Evolutionary conservation across 2,797 vertebrate species (phyloP).

Genomic region (Chiloscyllium punctatum): DNA sequence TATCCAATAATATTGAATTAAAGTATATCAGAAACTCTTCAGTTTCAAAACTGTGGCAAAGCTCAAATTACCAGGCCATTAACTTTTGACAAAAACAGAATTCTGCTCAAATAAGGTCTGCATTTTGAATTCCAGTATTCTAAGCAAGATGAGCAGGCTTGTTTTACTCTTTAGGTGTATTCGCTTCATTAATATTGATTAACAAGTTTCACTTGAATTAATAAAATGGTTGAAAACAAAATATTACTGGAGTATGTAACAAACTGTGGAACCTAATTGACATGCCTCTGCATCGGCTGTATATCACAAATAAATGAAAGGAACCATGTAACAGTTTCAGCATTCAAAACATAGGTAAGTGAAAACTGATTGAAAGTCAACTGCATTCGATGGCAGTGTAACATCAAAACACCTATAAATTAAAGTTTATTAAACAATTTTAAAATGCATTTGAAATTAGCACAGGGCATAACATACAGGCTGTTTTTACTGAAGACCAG

Average conservation of each 20-base stretch:
- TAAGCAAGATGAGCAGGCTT: not conserved
- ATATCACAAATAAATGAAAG: not conserved
- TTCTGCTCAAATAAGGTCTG: not conserved
- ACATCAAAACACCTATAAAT: constrained; percentile 31
- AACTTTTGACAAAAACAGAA: not conserved
- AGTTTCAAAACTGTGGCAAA: constrained; percentile 26
- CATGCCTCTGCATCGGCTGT: not conserved
- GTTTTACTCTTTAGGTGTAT: not conserved
- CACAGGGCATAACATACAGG: constrained; percentile 4
- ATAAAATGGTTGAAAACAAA: constrained; percentile 12
- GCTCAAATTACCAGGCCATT: not conserved
- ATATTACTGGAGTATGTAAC: not conserved
- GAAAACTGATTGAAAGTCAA: constrained; percentile 15
- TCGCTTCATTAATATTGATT: not conserved
- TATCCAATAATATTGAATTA: not conserved
- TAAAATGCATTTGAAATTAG: constrained; percentile 16
- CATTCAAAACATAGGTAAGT: not conserved
- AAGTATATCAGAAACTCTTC: constrained; percentile 8
- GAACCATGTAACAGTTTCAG: constrained; percentile 24
- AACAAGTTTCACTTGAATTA: not conserved
- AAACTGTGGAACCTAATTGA: not conserved
- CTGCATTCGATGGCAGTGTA: constrained; percentile 17
- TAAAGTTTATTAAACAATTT: constrained; percentile 36
- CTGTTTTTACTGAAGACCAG: not conserved
- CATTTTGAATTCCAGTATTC: not conserved